Evolutionary conservation across 2,888 invertebrate species (phyloP), one percentile per base, ranked within the genome.

Genomic region (Drosophila pegasa): DNA sequence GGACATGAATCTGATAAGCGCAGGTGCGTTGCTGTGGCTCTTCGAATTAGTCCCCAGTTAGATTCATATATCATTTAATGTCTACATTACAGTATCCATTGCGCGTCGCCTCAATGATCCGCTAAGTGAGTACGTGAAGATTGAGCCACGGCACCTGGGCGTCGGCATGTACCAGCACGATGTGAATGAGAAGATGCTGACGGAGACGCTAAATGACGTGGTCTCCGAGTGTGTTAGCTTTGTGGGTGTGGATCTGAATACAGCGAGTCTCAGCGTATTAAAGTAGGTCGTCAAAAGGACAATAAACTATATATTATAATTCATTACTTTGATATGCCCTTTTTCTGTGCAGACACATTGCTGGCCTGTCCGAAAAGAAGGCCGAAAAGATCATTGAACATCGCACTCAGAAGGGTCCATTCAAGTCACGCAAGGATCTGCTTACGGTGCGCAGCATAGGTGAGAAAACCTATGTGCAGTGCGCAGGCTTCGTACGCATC

Each of bases 141-240:
- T 98, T 12, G 98, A 98, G 70, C 98, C 98, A 0, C 96, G 96
- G 85, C 97, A 98, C 93, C 93, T 98, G 70, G 98, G 98, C 0
- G 96, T 98, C 5, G 98, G 98, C n/a, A 96, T 98, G 95, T 98
- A 98, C 90, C 96, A 98, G 92, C 98, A 98, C 88, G 98, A 98
- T 89, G 93, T 98, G 25, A 95, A 96, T 9, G 95, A 96, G 74
- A 96, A 96, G 84, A 94, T 95, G 90, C 91, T 98, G 2, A 94
- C 94, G 12, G 93, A 94, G 3, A 95, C 96, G 0, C 92, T 98
- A 18, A 95, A 96, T 77, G 95, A 95, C 79, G 95, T 97, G 0
- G 96, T 98, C 0, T 95, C 96, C 47, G 98, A 98, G 89, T 96
- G 97, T 82, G 98, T 98, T 18, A 98, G 98, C 92, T 96, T 97